Percentiles rank a stretch among this genome's conserved stretches.
Evolutionary conservation across 2,888 invertebrate species (phyloP).

Genomic region (Oscheius sp.): DNA sequence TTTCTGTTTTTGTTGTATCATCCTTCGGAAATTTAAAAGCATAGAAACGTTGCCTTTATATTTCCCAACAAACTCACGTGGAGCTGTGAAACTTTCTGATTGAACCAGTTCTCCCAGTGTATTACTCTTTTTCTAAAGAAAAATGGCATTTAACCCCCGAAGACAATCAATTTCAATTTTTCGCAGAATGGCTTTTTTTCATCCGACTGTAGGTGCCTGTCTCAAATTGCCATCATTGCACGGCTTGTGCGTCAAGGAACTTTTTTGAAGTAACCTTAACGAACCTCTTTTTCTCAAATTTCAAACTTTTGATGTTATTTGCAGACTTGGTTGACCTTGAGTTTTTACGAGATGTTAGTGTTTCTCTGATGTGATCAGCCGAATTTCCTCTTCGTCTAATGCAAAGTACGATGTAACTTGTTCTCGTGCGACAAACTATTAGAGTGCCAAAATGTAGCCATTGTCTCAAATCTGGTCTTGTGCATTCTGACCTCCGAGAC

Average conservation of each 20-base stretch:
- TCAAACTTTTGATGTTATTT: too few relatives aligned
- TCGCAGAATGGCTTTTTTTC: too few relatives aligned
- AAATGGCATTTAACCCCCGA: conserved; percentile 7
- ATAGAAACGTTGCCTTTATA: not conserved
- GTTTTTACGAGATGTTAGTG: not conserved
- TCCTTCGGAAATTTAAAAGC: not conserved
- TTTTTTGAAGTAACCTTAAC: not conserved
- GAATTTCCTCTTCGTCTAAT: conserved; percentile 4
- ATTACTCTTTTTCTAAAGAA: conserved; percentile 14
- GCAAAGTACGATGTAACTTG: conserved; percentile 11
- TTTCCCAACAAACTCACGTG: too few relatives aligned
- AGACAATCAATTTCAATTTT: not conserved
- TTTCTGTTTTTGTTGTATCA: not conserved
- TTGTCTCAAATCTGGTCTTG: not conserved
- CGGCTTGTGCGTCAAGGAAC: not conserved
- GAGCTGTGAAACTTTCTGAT: conserved; percentile 9
- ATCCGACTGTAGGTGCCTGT: too few relatives aligned
- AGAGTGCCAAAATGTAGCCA: not conserved
- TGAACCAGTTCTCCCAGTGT: conserved; percentile 15
- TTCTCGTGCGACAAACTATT: not conserved
- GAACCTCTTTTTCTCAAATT: too few relatives aligned
- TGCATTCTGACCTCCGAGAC: not conserved
- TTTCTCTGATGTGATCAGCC: not conserved
- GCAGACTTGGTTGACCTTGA: too few relatives aligned
- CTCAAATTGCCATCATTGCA: not conserved